These are phyloP conservation scores for Fragum sueziense DNA, from an alignment of 2,888 invertebrate species.

Conservation along the genomic window DNA sequence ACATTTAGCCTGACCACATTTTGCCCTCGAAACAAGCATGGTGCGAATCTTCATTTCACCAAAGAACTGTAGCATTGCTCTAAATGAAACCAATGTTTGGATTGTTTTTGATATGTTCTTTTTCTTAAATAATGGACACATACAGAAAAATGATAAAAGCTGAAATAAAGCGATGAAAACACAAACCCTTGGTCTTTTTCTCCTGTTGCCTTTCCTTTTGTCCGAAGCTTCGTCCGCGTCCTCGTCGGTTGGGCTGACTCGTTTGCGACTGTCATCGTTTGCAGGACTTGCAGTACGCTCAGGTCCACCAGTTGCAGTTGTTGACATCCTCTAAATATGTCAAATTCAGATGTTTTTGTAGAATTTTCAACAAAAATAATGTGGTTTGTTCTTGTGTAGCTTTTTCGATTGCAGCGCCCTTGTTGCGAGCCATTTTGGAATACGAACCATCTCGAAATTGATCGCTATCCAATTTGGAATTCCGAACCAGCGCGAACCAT, in stretches of 20 bases:
- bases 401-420: conserved; percentile 10
- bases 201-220: conserved; percentile 52
- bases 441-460: too few species aligned
- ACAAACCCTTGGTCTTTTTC: conserved; percentile 50
- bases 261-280: conserved; percentile 52
- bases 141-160: too few species aligned
- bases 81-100: too few species aligned
- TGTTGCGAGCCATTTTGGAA: too few species aligned
- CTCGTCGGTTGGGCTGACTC: conserved; percentile 51
- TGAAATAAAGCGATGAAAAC: too few species aligned
- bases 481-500: too few species aligned
- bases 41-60: background rate
- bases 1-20: too few species aligned
- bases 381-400: background rate
- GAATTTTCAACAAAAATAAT: background rate
- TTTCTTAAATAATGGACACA: too few species aligned
- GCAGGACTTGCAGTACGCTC: conserved; percentile 40
- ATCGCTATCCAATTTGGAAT: too few species aligned
- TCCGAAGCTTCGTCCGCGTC: conserved; percentile 50
- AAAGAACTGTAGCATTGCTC: background rate
- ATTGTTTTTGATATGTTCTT: too few species aligned
- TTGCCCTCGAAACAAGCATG: background rate
- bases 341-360: background rate
- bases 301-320: conserved; percentile 25
- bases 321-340: conserved; percentile 31